Base-by-base conservation (phyloP, 2,888 invertebrate genomes). In the Boloria euphrosyne region DNA sequence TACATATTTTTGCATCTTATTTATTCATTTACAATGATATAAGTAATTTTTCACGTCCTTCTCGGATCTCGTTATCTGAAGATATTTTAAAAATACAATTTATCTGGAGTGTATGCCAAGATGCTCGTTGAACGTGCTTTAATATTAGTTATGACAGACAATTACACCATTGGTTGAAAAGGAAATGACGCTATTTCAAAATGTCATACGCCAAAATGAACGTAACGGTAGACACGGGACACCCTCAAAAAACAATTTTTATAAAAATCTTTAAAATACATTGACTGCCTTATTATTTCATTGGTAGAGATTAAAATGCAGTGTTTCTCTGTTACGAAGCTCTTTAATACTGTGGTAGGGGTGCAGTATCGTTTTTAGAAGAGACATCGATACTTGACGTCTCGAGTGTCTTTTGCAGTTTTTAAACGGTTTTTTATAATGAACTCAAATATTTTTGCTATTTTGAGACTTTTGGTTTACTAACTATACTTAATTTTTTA, bases 321-420 rank as follows among this genome's bases (percentile, higher is more conserved):
- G 65, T 59, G 52, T 22, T 7, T 51, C 31, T 55, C 53, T 17
- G 13, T 47, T 54, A 58, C 31, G 66, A 67, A 66, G 65, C 46
- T 46, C 46, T 17, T 57, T 17, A 38, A 49, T 46, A 38, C 16
- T 16, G 17, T 67, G 54, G 62, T 63, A 51, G 58, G 63, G 17
- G 61, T 52, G 69, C 70, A 75, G 85, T 85, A 85, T 84, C 86
- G 77, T 77, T 81, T 84, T 83, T 79, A 78, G 79, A 77, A 77
- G 70, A 74, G 85, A 81, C 83, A 85, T 84, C 80, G 87, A 86
- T 84, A 86, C 83, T 80, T 79, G 81, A 85, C 78, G 83, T 81
- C 75, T 77, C 62, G 68, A 68, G 76, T 79, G 82, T 80, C 77
- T 78, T 79, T 75, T 80, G 80, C 77, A 72, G 77, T 80, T 84